Percentiles rank a stretch among this genome's conserved stretches.
Evolutionary conservation across 23 tunicate genomes (phyloP).

Genomic region (Diplosoma virens): DNA sequence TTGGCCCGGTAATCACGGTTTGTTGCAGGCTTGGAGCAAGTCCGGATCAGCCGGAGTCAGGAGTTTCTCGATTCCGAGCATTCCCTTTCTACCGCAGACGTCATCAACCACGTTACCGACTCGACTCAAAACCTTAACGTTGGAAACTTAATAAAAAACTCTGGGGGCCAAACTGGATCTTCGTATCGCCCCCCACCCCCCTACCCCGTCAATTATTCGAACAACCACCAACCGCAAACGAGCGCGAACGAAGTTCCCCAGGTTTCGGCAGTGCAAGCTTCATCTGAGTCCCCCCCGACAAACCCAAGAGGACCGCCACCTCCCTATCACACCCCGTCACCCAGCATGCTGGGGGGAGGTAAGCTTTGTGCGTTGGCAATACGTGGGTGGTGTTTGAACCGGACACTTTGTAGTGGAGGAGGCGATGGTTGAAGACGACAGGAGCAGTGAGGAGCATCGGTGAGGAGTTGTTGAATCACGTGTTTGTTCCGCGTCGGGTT

Average conservation of each 20-base stretch:
- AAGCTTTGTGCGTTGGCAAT: background rate
- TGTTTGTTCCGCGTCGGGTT: background rate
- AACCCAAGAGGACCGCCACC: constrained; percentile 29
- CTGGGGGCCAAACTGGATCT: background rate
- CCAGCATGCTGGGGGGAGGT: constrained; percentile 26
- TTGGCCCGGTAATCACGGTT: too few species aligned
- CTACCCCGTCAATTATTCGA: constrained; percentile 20
- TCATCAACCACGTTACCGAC: background rate
- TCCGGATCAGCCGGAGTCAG: constrained; percentile 35
- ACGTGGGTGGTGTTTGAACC: too few species aligned
- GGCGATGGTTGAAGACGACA: too few species aligned
- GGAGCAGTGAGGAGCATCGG: too few species aligned
- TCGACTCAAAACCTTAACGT: constrained; percentile 33
- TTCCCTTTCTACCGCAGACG: background rate
- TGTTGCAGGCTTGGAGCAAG: constrained; percentile 22
- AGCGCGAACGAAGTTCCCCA: background rate
- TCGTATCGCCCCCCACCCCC: constrained; percentile 42
- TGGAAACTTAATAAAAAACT: background rate
- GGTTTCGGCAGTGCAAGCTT: background rate
- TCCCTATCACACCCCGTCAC: constrained; percentile 33
- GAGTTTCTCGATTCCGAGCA: constrained; percentile 34
- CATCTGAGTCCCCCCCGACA: background rate
- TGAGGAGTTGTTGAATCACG: background rate
- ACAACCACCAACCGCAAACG: background rate
- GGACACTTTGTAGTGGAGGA: too few species aligned